These are phyloP conservation scores for Oceanodroma leucorhoa DNA, from an alignment of 2,797 vertebrate species.

Conservation along the genomic window DNA sequence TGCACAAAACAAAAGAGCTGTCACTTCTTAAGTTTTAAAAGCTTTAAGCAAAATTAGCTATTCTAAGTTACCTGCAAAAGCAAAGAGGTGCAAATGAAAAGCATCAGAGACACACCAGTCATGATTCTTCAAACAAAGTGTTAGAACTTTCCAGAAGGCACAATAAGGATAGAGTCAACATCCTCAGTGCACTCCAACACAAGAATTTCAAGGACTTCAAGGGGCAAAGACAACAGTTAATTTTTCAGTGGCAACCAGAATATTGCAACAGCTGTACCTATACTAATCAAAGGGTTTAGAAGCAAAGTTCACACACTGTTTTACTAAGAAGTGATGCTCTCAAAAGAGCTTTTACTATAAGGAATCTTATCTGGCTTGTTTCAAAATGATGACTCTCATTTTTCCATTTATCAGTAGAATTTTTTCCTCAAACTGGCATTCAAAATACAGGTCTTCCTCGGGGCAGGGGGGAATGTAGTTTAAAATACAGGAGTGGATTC, in stretches of 20 bases:
- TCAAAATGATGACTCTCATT: background rate
- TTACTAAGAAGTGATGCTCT: background rate
- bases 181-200: background rate
- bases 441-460: background rate
- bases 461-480: background rate
- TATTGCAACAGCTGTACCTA: background rate
- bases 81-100: background rate
- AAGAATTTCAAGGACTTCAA: background rate
- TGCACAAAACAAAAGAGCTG: background rate
- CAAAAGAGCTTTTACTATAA: background rate
- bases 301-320: background rate
- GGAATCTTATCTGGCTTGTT: background rate
- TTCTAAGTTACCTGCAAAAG: background rate
- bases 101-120: fast-evolving
- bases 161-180: background rate
- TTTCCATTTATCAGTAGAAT: background rate
- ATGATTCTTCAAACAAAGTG: background rate
- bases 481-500: background rate
- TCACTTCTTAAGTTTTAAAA: background rate
- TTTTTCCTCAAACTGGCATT: background rate
- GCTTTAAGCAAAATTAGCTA: background rate
- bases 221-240: background rate
- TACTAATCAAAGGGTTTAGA: background rate
- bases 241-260: background rate
- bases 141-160: conserved; percentile 17